A percentile compares a stretch with the other conserved stretches of the same genome.
phyloP scores from a whole-genome alignment of 2,888 invertebrate species.

The Palloptera scutellata region DNA sequence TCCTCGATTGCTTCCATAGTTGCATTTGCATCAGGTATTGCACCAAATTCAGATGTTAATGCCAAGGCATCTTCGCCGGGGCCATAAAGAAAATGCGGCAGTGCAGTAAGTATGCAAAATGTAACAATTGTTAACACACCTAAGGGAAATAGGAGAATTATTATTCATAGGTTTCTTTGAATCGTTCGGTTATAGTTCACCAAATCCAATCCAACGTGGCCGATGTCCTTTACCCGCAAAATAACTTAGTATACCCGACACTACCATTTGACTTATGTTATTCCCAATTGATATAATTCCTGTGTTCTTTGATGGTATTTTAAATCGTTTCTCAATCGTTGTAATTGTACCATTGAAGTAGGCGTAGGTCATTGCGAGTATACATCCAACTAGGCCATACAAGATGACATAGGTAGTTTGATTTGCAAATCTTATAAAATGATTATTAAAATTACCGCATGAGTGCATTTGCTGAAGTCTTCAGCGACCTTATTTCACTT shows the following conservation, averaged over 20 bases:
- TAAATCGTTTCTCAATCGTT: conserved; percentile 76
- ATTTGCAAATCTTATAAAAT: conserved; percentile 59
- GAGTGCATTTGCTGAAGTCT: neutral
- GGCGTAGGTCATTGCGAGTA: conserved; percentile 73
- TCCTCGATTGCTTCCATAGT: conserved; percentile 62
- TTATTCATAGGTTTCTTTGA: neutral
- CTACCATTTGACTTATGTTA: conserved; percentile 74
- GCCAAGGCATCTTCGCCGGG: conserved; percentile 72
- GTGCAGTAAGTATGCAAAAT: conserved; percentile 71
- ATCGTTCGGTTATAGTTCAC: conserved; percentile 41
- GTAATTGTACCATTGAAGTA: conserved; percentile 77
- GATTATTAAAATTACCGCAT: conserved; percentile 55
- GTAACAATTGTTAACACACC: conserved; percentile 68
- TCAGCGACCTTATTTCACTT: conserved; percentile 3
- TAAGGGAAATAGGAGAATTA: conserved; percentile 30
- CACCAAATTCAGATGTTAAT: conserved; percentile 69
- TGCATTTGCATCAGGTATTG: conserved; percentile 55
- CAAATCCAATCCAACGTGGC: conserved; percentile 75
- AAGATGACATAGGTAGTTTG: conserved; percentile 66
- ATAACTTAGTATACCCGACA: conserved; percentile 72
- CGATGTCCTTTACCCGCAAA: conserved; percentile 75
- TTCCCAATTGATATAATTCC: conserved; percentile 77
- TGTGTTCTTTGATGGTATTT: conserved; percentile 74
- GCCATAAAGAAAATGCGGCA: conserved; percentile 75
- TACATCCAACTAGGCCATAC: conserved; percentile 73